Conservation (phyloP, 1,140 invertebrate genomes). For the Chironomus tepperi region DNA sequence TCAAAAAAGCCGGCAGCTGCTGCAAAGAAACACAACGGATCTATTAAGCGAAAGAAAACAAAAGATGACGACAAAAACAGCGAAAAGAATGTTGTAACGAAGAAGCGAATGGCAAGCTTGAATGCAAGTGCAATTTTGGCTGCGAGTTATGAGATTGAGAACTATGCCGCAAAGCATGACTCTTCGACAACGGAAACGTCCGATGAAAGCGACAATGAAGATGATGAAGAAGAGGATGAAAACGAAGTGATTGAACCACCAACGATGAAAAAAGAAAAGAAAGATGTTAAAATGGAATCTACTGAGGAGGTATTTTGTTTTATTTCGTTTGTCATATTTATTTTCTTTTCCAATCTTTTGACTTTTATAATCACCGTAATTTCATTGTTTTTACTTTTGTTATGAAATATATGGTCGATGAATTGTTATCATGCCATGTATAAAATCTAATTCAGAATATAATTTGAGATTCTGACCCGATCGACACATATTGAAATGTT, state of each 20-base stretch:
- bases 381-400: no score
- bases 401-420: not conserved
- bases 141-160: constrained; percentile 76
- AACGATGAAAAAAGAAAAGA: constrained; percentile 38
- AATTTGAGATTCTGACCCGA: no score
- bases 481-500: no score
- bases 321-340: not conserved
- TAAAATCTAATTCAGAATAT: no score
- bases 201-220: constrained; percentile 27
- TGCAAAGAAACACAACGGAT: constrained; percentile 33
- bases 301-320: constrained; percentile 14
- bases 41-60: constrained; percentile 41
- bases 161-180: constrained; percentile 47
- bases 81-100: constrained; percentile 78
- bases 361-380: not conserved
- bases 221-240: constrained; percentile 28
- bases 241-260: constrained; percentile 29
- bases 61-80: constrained; percentile 60
- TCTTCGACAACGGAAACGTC: constrained; percentile 44
- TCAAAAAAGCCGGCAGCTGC: constrained; percentile 28
- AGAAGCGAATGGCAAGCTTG: constrained; percentile 84
- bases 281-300: constrained; percentile 29
- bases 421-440: not conserved
- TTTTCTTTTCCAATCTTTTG: not conserved
- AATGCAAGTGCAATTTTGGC: constrained; percentile 88